These are phyloP conservation scores for Anabacerthia variegaticeps DNA, from an alignment of 2,797 vertebrate species.

Conservation along the genomic window DNA sequence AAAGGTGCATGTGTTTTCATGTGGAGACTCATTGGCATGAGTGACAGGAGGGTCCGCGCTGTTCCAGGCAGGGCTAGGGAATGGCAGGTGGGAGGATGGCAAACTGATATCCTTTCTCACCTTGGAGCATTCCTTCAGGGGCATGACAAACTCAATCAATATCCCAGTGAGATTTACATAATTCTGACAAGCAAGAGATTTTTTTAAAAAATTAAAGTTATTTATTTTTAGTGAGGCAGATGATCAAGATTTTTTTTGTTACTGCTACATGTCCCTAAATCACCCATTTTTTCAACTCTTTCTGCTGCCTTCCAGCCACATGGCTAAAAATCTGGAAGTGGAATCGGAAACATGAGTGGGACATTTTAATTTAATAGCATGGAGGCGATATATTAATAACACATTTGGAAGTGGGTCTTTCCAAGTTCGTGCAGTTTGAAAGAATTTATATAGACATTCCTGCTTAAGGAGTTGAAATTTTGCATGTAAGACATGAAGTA, in stretches of 20 bases:
- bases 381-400: slow-evolving; percentile 11
- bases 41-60: background rate
- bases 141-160: slow-evolving; percentile 1
- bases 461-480: slow-evolving; percentile 29
- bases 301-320: slow-evolving; percentile 15
- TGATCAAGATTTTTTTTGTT: background rate
- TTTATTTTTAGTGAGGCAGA: slow-evolving; percentile 38
- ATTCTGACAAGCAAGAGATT: slow-evolving; percentile 10
- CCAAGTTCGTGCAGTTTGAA: background rate
- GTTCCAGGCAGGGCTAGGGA: background rate
- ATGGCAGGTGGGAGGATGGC: background rate
- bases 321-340: slow-evolving; percentile 17
- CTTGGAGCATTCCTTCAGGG: slow-evolving; percentile 22
- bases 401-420: slow-evolving; percentile 11
- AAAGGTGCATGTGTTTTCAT: background rate
- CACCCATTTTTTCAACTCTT: background rate
- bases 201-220: slow-evolving; percentile 20
- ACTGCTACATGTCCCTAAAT: background rate
- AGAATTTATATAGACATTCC: background rate
- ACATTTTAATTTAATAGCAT: slow-evolving; percentile 10
- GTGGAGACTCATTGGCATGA: background rate
- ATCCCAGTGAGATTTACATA: background rate
- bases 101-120: slow-evolving; percentile 3
- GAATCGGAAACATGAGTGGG: background rate
- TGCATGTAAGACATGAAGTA: background rate